Percentiles rank a stretch among this genome's conserved stretches.
phyloP scores from a whole-genome alignment of 2,113 vertebrate genomes.

The Sylvia atricapilla region DNA sequence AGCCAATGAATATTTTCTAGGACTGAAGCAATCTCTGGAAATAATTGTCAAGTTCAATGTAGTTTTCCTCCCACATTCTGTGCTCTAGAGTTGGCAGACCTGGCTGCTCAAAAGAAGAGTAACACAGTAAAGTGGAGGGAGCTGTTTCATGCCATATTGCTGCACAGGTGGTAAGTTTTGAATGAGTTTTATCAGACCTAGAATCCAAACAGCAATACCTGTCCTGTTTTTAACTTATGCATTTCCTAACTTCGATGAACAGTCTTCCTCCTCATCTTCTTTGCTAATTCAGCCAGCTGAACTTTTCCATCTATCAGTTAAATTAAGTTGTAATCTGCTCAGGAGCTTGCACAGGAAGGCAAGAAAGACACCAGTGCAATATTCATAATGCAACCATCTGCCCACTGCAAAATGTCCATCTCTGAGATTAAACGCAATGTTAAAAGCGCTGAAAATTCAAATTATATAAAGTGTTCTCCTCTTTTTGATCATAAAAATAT shows the following conservation, averaged over 20 bases:
- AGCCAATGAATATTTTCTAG: background rate
- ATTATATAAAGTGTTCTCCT: background rate
- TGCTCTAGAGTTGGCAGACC: background rate
- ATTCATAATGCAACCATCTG: background rate
- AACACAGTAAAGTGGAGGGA: background rate
- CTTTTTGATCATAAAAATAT: background rate
- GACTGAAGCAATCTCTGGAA: constrained; percentile 36
- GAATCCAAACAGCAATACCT: background rate
- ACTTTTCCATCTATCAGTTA: background rate
- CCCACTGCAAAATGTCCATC: background rate
- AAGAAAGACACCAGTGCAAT: background rate
- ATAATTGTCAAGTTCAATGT: background rate
- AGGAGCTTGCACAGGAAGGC: background rate
- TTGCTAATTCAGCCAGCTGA: background rate
- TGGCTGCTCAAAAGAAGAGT: background rate
- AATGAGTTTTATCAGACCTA: background rate
- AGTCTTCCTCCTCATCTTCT: background rate
- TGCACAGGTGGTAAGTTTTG: background rate
- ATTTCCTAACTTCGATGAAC: background rate
- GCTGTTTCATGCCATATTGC: background rate
- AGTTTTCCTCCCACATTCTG: background rate
- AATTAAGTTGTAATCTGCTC: background rate
- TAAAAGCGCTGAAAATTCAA: background rate
- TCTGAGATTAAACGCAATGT: background rate
- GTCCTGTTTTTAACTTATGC: background rate